phyloP scores from a whole-genome alignment of 2,113 vertebrate genomes.

The Cryptoleucopteryx plumbea region DNA sequence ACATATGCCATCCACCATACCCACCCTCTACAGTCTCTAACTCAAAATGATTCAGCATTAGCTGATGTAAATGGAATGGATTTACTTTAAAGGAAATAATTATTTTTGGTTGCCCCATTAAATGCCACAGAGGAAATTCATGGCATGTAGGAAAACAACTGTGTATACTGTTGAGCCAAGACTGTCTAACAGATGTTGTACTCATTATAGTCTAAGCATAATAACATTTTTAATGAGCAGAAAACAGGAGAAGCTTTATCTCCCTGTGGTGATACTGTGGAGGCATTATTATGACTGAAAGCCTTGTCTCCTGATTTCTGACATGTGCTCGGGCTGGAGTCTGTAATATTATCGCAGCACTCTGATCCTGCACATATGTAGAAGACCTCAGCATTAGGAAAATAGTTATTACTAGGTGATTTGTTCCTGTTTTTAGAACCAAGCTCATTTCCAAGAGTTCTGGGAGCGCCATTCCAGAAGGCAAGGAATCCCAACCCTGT shows the following conservation, averaged over 20 bases:
- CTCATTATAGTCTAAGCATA: background rate
- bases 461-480: background rate
- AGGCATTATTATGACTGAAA: background rate
- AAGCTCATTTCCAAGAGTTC: background rate
- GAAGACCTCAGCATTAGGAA: background rate
- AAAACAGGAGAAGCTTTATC: background rate
- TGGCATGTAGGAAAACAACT: background rate
- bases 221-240: background rate
- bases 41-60: background rate
- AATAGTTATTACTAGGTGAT: background rate
- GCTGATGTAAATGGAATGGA: background rate
- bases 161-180: background rate
- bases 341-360: background rate
- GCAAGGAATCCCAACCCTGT: background rate
- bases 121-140: background rate
- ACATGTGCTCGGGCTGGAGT: background rate
- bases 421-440: background rate
- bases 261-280: background rate
- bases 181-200: background rate
- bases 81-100: background rate
- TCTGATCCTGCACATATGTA: background rate
- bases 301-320: background rate
- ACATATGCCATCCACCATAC: background rate
- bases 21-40: background rate
- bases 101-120: background rate